phyloP scores from a whole-genome alignment of 2,888 invertebrate species.

The Falcaria lacertinaria region DNA sequence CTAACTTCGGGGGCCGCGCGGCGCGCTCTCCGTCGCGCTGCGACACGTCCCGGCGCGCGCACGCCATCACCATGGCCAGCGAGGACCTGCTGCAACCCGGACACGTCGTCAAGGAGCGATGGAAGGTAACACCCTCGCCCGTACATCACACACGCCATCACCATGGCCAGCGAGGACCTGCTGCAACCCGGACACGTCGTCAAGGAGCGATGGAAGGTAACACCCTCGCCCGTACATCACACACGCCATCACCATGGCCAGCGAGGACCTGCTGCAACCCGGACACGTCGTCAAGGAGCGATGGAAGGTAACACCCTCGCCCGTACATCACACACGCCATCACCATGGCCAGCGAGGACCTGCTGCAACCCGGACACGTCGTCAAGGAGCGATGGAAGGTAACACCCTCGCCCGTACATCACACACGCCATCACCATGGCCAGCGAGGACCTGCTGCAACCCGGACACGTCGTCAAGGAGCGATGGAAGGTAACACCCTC shows the following conservation, averaged over 20 bases:
- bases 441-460: constrained; percentile 95
- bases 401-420: constrained; percentile 33
- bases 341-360: constrained; percentile 95
- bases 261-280: constrained; percentile 95
- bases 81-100: constrained; percentile 97
- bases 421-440: constrained; percentile 63
- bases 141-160: constrained; percentile 81
- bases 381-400: constrained; percentile 99
- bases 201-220: constrained; percentile 99
- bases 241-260: constrained; percentile 90
- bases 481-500: constrained; percentile 94
- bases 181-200: constrained; percentile 98
- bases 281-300: constrained; percentile 98
- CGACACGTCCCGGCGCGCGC: constrained; percentile 70
- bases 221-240: constrained; percentile 35
- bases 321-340: constrained; percentile 77
- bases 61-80: constrained; percentile 91
- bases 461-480: constrained; percentile 98
- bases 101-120: constrained; percentile 98
- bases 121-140: constrained; percentile 89
- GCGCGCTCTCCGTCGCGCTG: constrained; percentile 58
- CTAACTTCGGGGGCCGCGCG: constrained; percentile 63
- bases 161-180: constrained; percentile 95
- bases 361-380: constrained; percentile 96
- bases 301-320: constrained; percentile 92